A percentile compares a stretch with the other conserved stretches of the same genome.
Evolutionary conservation across 2,113 vertebrate genomes (phyloP).

Genomic region (Leuciscus idus): DNA sequence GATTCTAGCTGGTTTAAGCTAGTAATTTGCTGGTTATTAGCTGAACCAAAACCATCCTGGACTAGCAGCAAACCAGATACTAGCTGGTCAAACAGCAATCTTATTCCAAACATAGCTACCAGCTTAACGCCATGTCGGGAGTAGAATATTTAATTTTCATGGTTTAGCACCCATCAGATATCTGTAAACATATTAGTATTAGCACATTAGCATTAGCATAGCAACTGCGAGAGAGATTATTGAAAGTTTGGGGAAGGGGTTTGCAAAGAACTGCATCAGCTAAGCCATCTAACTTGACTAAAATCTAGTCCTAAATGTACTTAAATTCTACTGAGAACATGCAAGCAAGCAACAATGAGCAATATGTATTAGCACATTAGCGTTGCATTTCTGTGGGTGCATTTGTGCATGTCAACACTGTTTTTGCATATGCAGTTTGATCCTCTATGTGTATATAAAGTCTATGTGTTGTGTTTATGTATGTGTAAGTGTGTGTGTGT

Average conservation of each 20-base stretch:
- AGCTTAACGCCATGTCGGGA: background rate
- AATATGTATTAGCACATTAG: constrained; percentile 23
- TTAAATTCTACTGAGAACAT: constrained; percentile 67
- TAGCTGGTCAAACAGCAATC: background rate
- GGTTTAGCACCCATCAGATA: background rate
- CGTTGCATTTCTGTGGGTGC: constrained; percentile 52
- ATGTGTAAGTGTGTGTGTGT: constrained; percentile 48
- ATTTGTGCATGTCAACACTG: background rate
- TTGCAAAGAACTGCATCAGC: background rate
- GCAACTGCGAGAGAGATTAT: background rate
- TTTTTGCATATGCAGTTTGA: constrained; percentile 11
- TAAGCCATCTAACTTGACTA: background rate
- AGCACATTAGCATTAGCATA: constrained; percentile 24
- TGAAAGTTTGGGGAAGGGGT: background rate
- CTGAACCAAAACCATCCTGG: background rate
- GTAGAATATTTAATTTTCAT: background rate
- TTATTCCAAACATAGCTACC: background rate
- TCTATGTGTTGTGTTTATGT: constrained; percentile 30
- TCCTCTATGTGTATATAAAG: background rate
- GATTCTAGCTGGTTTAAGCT: constrained; percentile 3
- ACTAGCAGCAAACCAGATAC: background rate
- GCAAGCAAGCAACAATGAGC: constrained; percentile 77
- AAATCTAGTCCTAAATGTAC: background rate
- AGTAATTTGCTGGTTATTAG: background rate
- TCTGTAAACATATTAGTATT: background rate